Evolutionary conservation across 2,888 invertebrate genomes (phyloP), one percentile per base, ranked within the genome.

Genomic region (Scaptodrosophila latifasciaeformis): DNA sequence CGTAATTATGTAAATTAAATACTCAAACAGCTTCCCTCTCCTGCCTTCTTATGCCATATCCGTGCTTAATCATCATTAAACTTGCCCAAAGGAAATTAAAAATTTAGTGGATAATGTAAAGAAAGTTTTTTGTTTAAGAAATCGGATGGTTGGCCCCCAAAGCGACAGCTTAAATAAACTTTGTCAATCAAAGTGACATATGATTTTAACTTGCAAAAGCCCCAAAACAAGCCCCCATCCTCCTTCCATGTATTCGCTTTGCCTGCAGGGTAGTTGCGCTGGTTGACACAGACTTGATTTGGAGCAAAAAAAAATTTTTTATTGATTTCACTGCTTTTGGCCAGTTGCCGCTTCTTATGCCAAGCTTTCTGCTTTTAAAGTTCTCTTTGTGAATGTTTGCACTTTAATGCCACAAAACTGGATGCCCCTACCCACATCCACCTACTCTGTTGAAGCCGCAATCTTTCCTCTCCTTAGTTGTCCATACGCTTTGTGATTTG

Each of bases 401-500:
- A 54, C 74, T 75, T 75, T 71, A 75, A 75, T 56, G 55, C 49
- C 53, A 66, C 71, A 70, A 67, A 75, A 65, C 70, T n/a, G n/a
- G n/a, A n/a, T n/a, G n/a, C n/a, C n/a, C n/a, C n/a, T n/a, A n/a
- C n/a, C n/a, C n/a, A n/a, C n/a, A n/a, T n/a, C n/a, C n/a, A n/a
- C n/a, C n/a, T n/a, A n/a, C n/a, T n/a, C n/a, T n/a, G n/a, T n/a
- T n/a, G n/a, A n/a, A n/a, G 12, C 43, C 48, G 12, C 31, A 34
- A n/a, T n/a, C 30, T 35, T 18, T 24, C 1, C 21, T 31, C 12
- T 2, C 34, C 40, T 30, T 27, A 30, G 18, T 39, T 63, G 58
- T 67, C 62, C 70, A 48, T 43, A 19, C 54, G 71, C 72, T 72
- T 75, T 74, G 75, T 75, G 75, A 75, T 74, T 75, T 70, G 55